Percentiles rank a stretch among this genome's conserved stretches.
These are phyloP conservation scores for Zenarchopterus dispar DNA, from an alignment of 2,797 vertebrate genomes.

Conservation along the genomic window DNA sequence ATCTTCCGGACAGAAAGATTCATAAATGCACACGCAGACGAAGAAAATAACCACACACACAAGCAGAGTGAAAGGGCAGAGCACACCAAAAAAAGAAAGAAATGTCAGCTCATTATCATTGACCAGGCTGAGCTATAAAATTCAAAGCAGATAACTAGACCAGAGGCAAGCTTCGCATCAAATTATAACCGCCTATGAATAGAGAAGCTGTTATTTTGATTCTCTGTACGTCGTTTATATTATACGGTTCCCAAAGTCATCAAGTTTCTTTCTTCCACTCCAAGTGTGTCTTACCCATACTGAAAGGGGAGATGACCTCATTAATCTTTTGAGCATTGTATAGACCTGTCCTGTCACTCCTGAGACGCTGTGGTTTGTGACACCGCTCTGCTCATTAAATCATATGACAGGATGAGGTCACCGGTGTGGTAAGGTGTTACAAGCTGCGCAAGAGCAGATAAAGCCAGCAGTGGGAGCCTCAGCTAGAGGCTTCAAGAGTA, in stretches of 20 bases:
- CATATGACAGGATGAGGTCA: slow-evolving; percentile 80
- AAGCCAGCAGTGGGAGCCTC: slow-evolving; percentile 40
- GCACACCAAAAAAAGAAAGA: slow-evolving; percentile 44
- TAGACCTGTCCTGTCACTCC: slow-evolving; percentile 62
- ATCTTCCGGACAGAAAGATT: slow-evolving; percentile 37
- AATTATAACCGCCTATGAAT: slow-evolving; percentile 42
- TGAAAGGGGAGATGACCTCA: slow-evolving; percentile 71
- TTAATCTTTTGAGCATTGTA: slow-evolving; percentile 75
- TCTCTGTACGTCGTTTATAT: slow-evolving; percentile 58
- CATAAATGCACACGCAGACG: slow-evolving; percentile 15
- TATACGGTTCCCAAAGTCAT: slow-evolving; percentile 52
- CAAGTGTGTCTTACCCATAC: slow-evolving; percentile 14
- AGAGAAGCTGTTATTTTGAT: slow-evolving; percentile 51
- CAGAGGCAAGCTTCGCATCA: slow-evolving; percentile 32
- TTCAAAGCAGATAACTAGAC: slow-evolving; percentile 44
- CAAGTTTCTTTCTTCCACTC: slow-evolving; percentile 43
- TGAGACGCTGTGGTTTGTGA: slow-evolving; percentile 69
- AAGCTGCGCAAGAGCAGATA: slow-evolving; percentile 72
- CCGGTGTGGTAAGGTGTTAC: slow-evolving; percentile 61
- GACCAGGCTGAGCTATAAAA: slow-evolving; percentile 33
- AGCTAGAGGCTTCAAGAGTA: slow-evolving; percentile 35
- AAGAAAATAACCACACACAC: slow-evolving; percentile 10
- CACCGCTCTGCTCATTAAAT: slow-evolving; percentile 74
- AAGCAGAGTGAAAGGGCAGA: slow-evolving; percentile 44
- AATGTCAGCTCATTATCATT: slow-evolving; percentile 56